Conservation (phyloP, 2,797 vertebrate genomes). For the Fratercula arctica region DNA sequence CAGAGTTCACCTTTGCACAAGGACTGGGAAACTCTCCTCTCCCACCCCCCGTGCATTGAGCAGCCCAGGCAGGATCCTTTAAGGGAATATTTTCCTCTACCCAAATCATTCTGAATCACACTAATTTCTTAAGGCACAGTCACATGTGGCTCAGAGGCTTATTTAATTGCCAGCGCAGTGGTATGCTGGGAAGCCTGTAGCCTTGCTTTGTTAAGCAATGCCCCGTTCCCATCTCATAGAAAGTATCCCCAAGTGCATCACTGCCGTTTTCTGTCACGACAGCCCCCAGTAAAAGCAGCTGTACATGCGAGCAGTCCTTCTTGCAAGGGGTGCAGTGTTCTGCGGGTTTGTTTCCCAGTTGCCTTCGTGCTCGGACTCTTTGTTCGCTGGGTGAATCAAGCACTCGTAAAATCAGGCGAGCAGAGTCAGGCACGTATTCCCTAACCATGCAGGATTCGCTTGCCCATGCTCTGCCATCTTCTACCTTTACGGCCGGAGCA, state of each 20-base stretch:
- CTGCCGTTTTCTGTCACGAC: not conserved
- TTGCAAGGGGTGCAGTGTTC: not conserved
- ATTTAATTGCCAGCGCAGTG: conserved; percentile 18
- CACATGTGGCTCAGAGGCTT: conserved; percentile 41
- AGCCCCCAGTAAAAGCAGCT: not conserved
- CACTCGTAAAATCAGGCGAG: not conserved
- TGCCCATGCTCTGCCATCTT: not conserved
- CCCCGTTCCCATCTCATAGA: not conserved
- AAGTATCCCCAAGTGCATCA: not conserved
- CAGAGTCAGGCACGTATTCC: not conserved
- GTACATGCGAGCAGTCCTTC: not conserved
- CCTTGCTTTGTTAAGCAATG: conserved; percentile 35
- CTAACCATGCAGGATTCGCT: not conserved
- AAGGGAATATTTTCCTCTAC: conserved; percentile 44
- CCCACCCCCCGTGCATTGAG: not conserved
- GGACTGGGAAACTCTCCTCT: conserved; percentile 47
- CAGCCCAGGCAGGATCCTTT: conserved; percentile 19
- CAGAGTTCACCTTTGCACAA: conserved; percentile 59
- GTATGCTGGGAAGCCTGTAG: conserved; percentile 14
- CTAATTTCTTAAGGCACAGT: conserved; percentile 42
- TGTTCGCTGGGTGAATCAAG: not conserved
- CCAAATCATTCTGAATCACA: conserved; percentile 39
- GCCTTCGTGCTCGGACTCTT: not conserved
- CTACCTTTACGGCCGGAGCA: not conserved
- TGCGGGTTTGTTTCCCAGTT: not conserved